Evolutionary conservation across 2,888 invertebrate species (phyloP).

Genomic region (Orgyia antiqua): DNA sequence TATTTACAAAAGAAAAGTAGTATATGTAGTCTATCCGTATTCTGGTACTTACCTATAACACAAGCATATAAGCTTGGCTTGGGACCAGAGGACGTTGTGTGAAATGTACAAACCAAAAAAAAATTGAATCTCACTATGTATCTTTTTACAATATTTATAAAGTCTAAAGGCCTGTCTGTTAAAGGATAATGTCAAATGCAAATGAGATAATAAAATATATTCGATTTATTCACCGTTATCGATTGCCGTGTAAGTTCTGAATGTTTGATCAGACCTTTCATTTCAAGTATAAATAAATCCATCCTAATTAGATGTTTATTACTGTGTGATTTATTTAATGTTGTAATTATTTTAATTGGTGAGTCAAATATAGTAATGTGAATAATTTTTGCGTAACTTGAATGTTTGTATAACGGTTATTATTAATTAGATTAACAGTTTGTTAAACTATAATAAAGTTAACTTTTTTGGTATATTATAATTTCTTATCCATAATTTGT

Average conservation of each 20-base stretch:
- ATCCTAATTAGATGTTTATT: constrained; percentile 31
- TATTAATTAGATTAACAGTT: background rate
- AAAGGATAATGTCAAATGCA: constrained; percentile 20
- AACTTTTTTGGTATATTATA: background rate
- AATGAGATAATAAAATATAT: constrained; percentile 24
- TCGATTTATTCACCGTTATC: constrained; percentile 20
- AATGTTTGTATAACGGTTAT: background rate
- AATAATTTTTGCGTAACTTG: too few relatives aligned
- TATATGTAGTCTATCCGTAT: too few relatives aligned
- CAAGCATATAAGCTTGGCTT: too few relatives aligned
- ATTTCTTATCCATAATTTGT: constrained; percentile 18
- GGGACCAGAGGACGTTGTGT: too few relatives aligned
- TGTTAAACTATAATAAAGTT: background rate
- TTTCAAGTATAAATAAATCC: constrained; percentile 24
- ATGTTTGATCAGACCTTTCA: constrained; percentile 15
- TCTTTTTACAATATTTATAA: too few relatives aligned
- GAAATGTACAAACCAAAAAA: too few relatives aligned
- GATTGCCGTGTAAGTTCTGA: constrained; percentile 13
- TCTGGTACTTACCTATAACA: too few relatives aligned
- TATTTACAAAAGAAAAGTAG: too few relatives aligned
- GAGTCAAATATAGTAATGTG: too few relatives aligned
- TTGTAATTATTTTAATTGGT: too few relatives aligned
- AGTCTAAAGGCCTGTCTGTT: constrained; percentile 16
- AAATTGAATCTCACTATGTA: too few relatives aligned
- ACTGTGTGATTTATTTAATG: constrained; percentile 30